These are phyloP conservation scores for Sphinx pinastri DNA, from an alignment of 2,888 invertebrate species.

Conservation along the genomic window DNA sequence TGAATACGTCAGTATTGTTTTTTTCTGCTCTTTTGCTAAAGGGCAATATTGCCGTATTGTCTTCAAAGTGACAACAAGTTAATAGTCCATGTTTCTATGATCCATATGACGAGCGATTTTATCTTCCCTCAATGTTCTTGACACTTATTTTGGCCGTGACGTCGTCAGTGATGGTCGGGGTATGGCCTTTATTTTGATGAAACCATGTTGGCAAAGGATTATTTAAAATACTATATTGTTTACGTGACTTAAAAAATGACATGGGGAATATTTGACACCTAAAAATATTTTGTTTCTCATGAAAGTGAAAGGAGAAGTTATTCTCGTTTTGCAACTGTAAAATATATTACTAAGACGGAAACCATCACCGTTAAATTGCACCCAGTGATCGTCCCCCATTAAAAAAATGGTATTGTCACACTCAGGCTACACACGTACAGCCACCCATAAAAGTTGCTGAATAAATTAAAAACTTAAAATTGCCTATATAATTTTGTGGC, in stretches of 20 bases:
- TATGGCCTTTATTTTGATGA: too few species aligned
- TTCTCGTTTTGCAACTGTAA: neutral
- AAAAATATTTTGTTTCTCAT: neutral
- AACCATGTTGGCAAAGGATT: too few species aligned
- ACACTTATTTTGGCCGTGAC: too few species aligned
- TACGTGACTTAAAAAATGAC: too few species aligned
- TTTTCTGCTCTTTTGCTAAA: neutral
- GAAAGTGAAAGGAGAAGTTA: neutral
- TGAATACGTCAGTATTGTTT: neutral
- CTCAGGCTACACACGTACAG: neutral
- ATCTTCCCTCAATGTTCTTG: too few species aligned
- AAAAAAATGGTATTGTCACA: neutral
- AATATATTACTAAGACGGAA: neutral
- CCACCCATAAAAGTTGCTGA: too few species aligned
- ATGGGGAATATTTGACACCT: too few species aligned
- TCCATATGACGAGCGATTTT: too few species aligned
- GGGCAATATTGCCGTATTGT: neutral
- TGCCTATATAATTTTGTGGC: too few species aligned
- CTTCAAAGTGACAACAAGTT: neutral
- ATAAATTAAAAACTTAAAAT: too few species aligned
- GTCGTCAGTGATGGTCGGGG: too few species aligned
- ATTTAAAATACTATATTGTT: too few species aligned
- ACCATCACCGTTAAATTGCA: neutral
- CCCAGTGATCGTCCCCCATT: slow-evolving; percentile 2
- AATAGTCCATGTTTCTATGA: neutral